Evolutionary conservation across 2,888 invertebrate species (phyloP).

Genomic region (Spatulosminthurus flaviceps): DNA sequence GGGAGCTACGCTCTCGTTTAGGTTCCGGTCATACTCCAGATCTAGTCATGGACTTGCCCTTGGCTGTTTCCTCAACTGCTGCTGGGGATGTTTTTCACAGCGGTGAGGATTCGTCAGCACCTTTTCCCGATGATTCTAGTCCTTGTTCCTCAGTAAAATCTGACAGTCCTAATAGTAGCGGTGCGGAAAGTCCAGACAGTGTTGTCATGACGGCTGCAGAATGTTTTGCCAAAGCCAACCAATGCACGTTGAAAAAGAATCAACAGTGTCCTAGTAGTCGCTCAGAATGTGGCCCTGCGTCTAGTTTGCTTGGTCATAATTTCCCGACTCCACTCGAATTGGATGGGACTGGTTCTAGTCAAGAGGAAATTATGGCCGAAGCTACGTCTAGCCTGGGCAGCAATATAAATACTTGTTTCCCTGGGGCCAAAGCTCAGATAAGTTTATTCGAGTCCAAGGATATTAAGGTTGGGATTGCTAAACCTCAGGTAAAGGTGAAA

Average conservation of each 20-base stretch:
- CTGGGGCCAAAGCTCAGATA: conserved; percentile 38
- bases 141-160: conserved; percentile 29
- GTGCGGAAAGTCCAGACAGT: conserved; percentile 68
- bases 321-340: conserved; percentile 44
- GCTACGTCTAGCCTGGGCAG: neutral
- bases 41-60: conserved; percentile 84
- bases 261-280: conserved; percentile 66
- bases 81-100: conserved; percentile 19
- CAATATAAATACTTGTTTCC: conserved; percentile 36
- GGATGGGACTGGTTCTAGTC: conserved; percentile 44
- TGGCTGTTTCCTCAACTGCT: conserved; percentile 66
- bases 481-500: conserved; percentile 81
- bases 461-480: conserved; percentile 64
- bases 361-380: neutral
- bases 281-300: conserved; percentile 35
- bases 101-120: conserved; percentile 9
- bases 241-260: conserved; percentile 80
- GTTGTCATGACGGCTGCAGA: conserved; percentile 79
- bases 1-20: conserved; percentile 59
- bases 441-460: conserved; percentile 48
- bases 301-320: conserved; percentile 38
- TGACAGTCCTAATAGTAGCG: conserved; percentile 60
- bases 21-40: conserved; percentile 72
- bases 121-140: conserved; percentile 22
- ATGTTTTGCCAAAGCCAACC: conserved; percentile 80